Conservation (phyloP, 1,140 invertebrate genomes). For the Drosophila ercepeae region DNA sequence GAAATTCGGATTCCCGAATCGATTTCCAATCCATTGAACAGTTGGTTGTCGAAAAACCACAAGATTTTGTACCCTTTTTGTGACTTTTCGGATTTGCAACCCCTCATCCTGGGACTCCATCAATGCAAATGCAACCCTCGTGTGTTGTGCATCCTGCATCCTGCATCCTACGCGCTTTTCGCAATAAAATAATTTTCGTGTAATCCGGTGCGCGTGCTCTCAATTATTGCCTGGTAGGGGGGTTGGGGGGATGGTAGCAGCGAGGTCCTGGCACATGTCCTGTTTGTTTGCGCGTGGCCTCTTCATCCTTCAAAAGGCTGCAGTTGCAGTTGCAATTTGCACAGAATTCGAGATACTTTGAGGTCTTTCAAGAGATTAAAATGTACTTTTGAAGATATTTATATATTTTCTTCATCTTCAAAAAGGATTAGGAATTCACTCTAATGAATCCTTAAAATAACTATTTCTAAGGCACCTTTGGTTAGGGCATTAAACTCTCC, state of each 20-base stretch:
- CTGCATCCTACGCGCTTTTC: conserved; percentile 4
- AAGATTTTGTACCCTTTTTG: conserved; percentile 30
- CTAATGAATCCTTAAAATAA: too few species aligned
- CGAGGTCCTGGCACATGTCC: neutral
- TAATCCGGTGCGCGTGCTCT: conserved; percentile 72
- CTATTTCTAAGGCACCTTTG: too few species aligned
- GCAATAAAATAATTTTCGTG: conserved; percentile 70
- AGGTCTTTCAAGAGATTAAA: too few species aligned
- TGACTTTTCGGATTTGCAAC: conserved; percentile 50
- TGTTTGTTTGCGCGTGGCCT: neutral
- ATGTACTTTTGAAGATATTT: too few species aligned
- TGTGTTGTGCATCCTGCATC: neutral
- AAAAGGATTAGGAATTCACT: too few species aligned
- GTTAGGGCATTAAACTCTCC: too few species aligned
- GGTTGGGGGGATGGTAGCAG: too few species aligned
- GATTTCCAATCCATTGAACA: conserved; percentile 15
- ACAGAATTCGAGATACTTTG: too few species aligned
- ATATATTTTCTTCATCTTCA: too few species aligned
- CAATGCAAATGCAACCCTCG: conserved; percentile 14
- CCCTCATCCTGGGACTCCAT: conserved; percentile 3
- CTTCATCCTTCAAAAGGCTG: too few species aligned
- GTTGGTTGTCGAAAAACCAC: conserved; percentile 9
- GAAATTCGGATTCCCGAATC: neutral
- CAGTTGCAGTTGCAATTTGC: too few species aligned
- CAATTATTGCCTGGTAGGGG: conserved; percentile 73